phyloP scores from a whole-genome alignment of 2,797 vertebrate species.

The Odontamblyopus rebecca region DNA sequence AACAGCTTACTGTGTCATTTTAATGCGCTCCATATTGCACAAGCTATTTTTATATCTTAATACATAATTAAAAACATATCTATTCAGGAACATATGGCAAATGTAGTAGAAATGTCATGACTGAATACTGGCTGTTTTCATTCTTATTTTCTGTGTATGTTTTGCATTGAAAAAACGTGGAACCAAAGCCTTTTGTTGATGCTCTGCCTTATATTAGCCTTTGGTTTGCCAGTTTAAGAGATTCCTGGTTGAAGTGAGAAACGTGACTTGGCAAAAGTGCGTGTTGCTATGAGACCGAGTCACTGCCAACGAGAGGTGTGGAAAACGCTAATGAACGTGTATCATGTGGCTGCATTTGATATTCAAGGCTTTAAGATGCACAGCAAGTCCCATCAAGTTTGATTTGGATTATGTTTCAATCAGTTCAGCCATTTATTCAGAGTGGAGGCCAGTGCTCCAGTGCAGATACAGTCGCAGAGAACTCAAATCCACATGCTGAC shows the following conservation, averaged over 20 bases:
- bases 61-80: not conserved
- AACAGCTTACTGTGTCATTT: conserved; percentile 10
- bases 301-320: not conserved
- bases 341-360: not conserved
- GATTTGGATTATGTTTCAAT: not conserved
- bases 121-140: not conserved
- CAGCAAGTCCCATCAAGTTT: not conserved
- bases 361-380: not conserved
- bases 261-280: conserved; percentile 15
- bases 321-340: not conserved
- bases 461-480: too few relatives aligned
- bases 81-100: not conserved
- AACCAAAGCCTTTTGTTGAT: conserved; percentile 27
- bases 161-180: too few relatives aligned
- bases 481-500: too few relatives aligned
- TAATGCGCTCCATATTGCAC: not conserved
- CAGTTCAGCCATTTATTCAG: not conserved
- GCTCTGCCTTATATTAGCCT: conserved; percentile 25
- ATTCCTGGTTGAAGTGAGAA: conserved; percentile 33
- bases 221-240: conserved; percentile 51
- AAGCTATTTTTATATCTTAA: not conserved
- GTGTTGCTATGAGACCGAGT: conserved; percentile 2
- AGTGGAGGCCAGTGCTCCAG: too few relatives aligned
- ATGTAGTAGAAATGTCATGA: not conserved
- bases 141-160: not conserved